Conservation (phyloP, 2,888 invertebrate species). For the Cheiracanthium punctorium region DNA sequence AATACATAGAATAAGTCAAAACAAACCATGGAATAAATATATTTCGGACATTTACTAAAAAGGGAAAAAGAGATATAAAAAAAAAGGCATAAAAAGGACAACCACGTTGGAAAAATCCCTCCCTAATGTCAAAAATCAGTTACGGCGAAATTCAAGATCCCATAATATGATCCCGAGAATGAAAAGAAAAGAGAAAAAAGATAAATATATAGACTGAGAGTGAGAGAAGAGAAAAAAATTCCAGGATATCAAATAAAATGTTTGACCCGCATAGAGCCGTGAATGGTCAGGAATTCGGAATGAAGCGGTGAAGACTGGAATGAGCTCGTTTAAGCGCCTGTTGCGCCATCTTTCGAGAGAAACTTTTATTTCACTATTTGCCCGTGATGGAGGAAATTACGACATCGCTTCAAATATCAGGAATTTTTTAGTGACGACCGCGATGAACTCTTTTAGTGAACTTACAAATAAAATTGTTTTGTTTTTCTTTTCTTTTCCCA, state of each 20-base stretch:
- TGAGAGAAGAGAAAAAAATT: slow-evolving; percentile 5
- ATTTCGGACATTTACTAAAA: neutral
- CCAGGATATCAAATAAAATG: slow-evolving; percentile 65
- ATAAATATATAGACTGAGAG: slow-evolving; percentile 28
- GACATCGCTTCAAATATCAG: slow-evolving; percentile 34
- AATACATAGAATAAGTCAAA: too few species aligned
- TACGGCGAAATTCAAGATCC: slow-evolving; percentile 51
- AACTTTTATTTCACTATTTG: slow-evolving; percentile 43
- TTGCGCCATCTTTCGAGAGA: slow-evolving; percentile 56
- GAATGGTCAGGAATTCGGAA: slow-evolving; percentile 61
- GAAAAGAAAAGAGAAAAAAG: slow-evolving; percentile 16
- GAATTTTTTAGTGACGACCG: slow-evolving; percentile 50
- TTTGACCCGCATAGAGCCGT: slow-evolving; percentile 44
- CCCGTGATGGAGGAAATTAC: neutral
- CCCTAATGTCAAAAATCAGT: slow-evolving; percentile 62
- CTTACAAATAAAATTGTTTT: slow-evolving; percentile 6
- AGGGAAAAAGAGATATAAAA: neutral
- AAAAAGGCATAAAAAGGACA: slow-evolving; percentile 24
- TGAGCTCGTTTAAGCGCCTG: slow-evolving; percentile 36
- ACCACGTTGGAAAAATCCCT: slow-evolving; percentile 41
- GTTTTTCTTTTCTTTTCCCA: too few species aligned
- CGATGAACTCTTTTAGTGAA: slow-evolving; percentile 27
- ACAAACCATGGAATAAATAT: too few species aligned
- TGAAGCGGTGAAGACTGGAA: slow-evolving; percentile 34
- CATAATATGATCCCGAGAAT: slow-evolving; percentile 54